These are phyloP conservation scores for Pollimyrus isidori DNA, from an alignment of 2,113 vertebrate genomes.

Conservation along the genomic window DNA sequence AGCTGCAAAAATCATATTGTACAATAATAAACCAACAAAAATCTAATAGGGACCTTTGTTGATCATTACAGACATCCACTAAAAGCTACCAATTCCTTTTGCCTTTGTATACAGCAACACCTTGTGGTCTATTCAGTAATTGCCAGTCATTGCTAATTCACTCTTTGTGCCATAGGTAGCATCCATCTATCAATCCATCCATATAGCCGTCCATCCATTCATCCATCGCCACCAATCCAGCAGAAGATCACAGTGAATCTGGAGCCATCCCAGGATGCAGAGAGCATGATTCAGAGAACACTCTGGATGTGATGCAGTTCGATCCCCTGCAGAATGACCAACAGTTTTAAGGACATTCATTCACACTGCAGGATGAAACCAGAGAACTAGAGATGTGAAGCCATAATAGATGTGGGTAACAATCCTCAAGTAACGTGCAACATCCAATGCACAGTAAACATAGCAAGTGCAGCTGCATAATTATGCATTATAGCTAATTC, in stretches of 20 bases:
- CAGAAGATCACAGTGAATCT: not conserved
- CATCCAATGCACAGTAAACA: not conserved
- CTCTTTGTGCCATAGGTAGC: not conserved
- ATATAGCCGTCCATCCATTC: not conserved
- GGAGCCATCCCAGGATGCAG: not conserved
- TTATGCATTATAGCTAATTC: not conserved
- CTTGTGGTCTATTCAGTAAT: constrained; percentile 16
- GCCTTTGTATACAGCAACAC: constrained; percentile 21
- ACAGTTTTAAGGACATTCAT: not conserved
- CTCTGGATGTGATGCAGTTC: not conserved
- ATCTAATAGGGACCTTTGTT: not conserved
- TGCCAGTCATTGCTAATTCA: not conserved
- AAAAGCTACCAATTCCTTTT: not conserved
- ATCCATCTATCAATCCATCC: not conserved
- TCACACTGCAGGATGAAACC: not conserved
- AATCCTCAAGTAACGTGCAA: not conserved
- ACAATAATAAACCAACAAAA: not conserved
- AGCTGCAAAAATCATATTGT: not conserved
- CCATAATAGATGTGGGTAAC: not conserved
- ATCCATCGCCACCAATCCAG: not conserved
- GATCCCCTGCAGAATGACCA: not conserved
- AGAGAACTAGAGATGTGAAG: not conserved
- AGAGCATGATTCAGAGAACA: not conserved
- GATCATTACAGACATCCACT: not conserved
- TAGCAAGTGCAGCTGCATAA: not conserved